phyloP scores from a whole-genome alignment of 2,888 invertebrate genomes.

The Sceliomorpha sp. region DNA sequence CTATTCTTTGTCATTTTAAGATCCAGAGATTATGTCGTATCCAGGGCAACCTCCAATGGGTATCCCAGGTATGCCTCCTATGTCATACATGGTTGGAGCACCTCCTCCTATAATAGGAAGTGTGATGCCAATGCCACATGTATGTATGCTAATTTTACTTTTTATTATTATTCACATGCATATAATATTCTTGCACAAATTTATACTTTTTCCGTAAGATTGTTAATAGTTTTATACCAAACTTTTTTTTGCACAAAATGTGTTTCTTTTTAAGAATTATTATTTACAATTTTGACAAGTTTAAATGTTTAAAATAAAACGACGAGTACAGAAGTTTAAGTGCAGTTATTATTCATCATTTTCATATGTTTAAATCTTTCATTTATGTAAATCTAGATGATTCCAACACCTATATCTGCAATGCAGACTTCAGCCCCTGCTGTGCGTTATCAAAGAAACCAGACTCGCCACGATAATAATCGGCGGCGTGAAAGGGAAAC shows the following conservation, averaged over 20 bases:
- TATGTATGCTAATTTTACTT: constrained; percentile 81
- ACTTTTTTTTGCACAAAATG: too few species aligned
- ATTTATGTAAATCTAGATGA: constrained; percentile 78
- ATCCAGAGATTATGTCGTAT: too few species aligned
- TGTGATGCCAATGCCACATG: constrained; percentile 87
- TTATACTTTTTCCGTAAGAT: too few species aligned
- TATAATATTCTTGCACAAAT: too few species aligned
- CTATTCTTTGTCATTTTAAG: too few species aligned
- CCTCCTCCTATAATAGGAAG: constrained; percentile 87
- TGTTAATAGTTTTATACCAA: too few species aligned
- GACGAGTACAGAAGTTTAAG: too few species aligned
- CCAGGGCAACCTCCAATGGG: constrained; percentile 91
- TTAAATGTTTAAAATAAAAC: too few species aligned
- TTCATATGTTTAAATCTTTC: constrained; percentile 61
- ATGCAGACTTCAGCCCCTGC: constrained; percentile 79
- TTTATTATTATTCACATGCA: too few species aligned
- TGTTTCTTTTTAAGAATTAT: too few species aligned
- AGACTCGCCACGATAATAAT: constrained; percentile 74
- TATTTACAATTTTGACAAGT: too few species aligned
- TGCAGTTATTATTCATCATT: too few species aligned
- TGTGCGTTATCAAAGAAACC: constrained; percentile 74
- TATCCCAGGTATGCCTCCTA: constrained; percentile 87
- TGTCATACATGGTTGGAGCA: constrained; percentile 82
- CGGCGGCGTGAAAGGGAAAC: constrained; percentile 75
- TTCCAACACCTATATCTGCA: constrained; percentile 80